phyloP scores from a whole-genome alignment of 2,797 vertebrate genomes.

The Sternarchorhynchus goeldii region DNA sequence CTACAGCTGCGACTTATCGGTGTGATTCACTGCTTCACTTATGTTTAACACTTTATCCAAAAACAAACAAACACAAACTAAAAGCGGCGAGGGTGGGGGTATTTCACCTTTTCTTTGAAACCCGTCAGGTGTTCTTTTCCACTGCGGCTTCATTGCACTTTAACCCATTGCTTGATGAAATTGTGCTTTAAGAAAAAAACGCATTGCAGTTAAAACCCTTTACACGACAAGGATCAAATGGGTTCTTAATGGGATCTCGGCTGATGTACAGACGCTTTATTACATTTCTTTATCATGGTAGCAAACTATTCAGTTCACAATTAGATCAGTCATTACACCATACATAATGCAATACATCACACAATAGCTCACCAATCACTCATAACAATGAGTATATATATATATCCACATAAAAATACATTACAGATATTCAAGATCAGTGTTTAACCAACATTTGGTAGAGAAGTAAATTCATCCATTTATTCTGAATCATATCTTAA shows the following conservation, averaged over 20 bases:
- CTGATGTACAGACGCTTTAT: conserved; percentile 42
- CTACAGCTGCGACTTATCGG: no score
- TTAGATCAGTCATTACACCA: conserved; percentile 29
- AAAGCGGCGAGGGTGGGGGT: neutral
- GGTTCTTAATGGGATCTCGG: neutral
- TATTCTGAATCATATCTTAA: conserved; percentile 66
- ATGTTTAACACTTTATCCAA: no score
- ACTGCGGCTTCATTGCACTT: conserved; percentile 7
- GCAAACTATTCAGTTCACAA: conserved; percentile 39
- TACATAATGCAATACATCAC: conserved; percentile 36
- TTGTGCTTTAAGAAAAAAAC: neutral
- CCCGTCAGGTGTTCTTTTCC: conserved; percentile 7
- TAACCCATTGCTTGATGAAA: neutral
- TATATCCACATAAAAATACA: conserved; percentile 11
- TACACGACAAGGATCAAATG: neutral
- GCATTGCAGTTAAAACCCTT: neutral
- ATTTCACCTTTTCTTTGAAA: conserved; percentile 32
- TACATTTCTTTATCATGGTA: conserved; percentile 44
- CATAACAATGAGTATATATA: conserved; percentile 20
- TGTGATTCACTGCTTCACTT: no score
- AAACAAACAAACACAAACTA: no score
- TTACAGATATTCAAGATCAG: conserved; percentile 14
- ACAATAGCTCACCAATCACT: conserved; percentile 39
- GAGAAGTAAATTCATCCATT: conserved; percentile 53
- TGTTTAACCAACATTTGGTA: neutral